Evolutionary conservation across 2,888 invertebrate genomes (phyloP).

Genomic region (Meteorus colon): DNA sequence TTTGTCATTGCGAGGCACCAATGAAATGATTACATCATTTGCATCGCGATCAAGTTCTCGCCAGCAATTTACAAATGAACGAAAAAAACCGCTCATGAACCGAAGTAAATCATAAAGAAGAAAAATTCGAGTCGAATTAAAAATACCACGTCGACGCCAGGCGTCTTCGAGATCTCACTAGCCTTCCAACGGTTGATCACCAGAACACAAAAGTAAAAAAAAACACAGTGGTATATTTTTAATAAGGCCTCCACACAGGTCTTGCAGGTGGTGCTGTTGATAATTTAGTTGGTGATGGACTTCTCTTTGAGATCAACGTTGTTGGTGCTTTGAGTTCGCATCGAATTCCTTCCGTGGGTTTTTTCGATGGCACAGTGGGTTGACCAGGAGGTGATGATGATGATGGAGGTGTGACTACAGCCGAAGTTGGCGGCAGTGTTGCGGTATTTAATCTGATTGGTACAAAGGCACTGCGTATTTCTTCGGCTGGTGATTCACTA

Average conservation of each 20-base stretch:
- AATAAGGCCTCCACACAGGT: slow-evolving; percentile 71
- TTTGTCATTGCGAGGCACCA: not conserved
- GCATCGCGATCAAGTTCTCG: not conserved
- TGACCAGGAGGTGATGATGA: slow-evolving; percentile 59
- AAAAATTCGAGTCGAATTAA: slow-evolving; percentile 42
- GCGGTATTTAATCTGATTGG: slow-evolving; percentile 61
- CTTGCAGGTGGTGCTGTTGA: slow-evolving; percentile 61
- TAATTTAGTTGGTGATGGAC: slow-evolving; percentile 67
- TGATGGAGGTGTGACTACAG: slow-evolving; percentile 51
- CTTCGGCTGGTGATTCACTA: slow-evolving; percentile 67
- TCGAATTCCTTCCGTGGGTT: slow-evolving; percentile 57
- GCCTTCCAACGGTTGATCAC: slow-evolving; percentile 59
- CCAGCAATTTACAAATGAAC: not conserved
- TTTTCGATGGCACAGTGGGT: slow-evolving; percentile 48
- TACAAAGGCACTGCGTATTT: slow-evolving; percentile 70
- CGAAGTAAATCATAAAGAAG: not conserved
- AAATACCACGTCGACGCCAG: slow-evolving; percentile 50
- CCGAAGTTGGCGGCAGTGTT: slow-evolving; percentile 53
- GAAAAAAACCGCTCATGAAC: not conserved
- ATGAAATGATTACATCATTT: slow-evolving; percentile 9
- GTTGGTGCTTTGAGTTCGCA: slow-evolving; percentile 68
- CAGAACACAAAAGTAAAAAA: not conserved
- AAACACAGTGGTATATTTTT: slow-evolving; percentile 39
- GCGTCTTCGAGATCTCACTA: slow-evolving; percentile 60
- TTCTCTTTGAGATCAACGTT: slow-evolving; percentile 62